Base-by-base conservation (phyloP, 2,113 vertebrate genomes). In the Leucosticte australis region DNA sequence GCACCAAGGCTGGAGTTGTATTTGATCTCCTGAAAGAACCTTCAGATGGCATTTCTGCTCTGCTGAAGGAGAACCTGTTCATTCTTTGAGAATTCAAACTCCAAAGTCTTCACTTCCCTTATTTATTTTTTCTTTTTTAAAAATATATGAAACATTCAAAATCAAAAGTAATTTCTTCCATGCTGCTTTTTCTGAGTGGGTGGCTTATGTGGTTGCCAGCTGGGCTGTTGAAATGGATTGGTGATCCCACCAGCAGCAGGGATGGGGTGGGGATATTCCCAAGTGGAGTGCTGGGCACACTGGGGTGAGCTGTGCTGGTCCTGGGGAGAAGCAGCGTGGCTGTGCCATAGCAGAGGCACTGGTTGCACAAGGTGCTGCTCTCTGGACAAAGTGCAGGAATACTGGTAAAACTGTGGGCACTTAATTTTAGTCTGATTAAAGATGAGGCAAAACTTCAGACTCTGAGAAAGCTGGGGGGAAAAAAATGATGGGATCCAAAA, bases 211-310 rank as follows among this genome's bases (percentile, higher is more conserved):
- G 39, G 33, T 49, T n/a, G 65, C 70, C 74, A 78, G 52, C 68
- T 83, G 47, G 39, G 26, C 27, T n/a, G 23, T 44, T 50, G 47
- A 35, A 75, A 35, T 41, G 46, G 28, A 2, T 64, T 33, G n/a
- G 55, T 42, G 62, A 21, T 63, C 9, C 5, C 11, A 27, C 26
- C 26, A 28, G n/a, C 59, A 63, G 21, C 41, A 21, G 33, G 64
- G 44, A 6, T 47, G 23, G n/a, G 16, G 13, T 11, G 33, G 0
- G 5, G 15, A 2, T 17, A 2, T 24, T 28, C 5, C 26, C 0
- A 1, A 16, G 26, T 2, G 49, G 37, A 50, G 46, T 0, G 1
- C 53, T 80, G 6, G 57, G 57, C 37, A 16, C 4, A 15, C 33
- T 1, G 1, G 62, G 44, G 13, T 67, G 77, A 65, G 30, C 52